A percentile compares a stretch with the other conserved stretches of the same genome.
Evolutionary conservation across 2,113 vertebrate species (phyloP).

Genomic region (Upupa epops): DNA sequence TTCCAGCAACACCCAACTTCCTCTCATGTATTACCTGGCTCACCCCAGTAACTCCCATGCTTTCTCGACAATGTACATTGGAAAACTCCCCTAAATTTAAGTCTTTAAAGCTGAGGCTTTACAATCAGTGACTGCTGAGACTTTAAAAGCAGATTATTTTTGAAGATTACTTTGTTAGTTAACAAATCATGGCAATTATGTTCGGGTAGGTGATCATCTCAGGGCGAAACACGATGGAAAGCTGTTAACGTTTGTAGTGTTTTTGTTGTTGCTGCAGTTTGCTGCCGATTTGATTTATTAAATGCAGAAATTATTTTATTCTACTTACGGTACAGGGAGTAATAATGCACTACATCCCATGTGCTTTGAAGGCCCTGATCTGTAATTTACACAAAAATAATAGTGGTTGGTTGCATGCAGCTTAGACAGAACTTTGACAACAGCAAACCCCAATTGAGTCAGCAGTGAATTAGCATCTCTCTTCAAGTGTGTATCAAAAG

Average conservation of each 20-base stretch:
- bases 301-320: not conserved
- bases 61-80: not conserved
- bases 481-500: not conserved
- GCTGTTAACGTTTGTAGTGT: not conserved
- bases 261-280: not conserved
- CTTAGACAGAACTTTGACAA: not conserved
- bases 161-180: not conserved
- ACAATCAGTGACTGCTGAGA: not conserved
- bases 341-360: not conserved
- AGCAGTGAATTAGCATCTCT: not conserved
- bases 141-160: not conserved
- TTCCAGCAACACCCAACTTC: accelerated
- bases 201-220: not conserved
- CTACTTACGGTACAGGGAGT: not conserved
- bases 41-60: not conserved
- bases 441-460: not conserved
- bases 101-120: not conserved
- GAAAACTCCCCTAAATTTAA: not conserved
- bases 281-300: not conserved
- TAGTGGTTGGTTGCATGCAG: not conserved
- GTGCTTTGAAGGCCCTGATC: not conserved
- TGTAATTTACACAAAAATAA: not conserved
- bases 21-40: accelerated
- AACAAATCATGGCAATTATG: not conserved
- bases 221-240: not conserved